Conservation (phyloP, 2,113 vertebrate species). For the Tetraodon nigroviridis region DNA sequence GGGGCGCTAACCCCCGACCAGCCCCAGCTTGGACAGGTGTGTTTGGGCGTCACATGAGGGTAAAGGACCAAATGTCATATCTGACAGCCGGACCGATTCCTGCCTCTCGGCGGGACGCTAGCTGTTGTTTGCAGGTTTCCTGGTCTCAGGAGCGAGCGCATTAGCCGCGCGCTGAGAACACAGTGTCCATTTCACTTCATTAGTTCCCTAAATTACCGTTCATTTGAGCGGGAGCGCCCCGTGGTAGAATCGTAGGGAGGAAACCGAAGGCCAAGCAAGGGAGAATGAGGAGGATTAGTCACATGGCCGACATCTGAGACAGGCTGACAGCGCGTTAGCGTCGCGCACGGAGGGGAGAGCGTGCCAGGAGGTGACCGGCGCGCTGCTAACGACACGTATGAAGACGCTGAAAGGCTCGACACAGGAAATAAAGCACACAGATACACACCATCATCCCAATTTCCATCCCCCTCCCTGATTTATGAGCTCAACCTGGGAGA, state of each 20-base stretch:
- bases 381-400: conserved; percentile 29
- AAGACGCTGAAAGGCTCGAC: conserved; percentile 3
- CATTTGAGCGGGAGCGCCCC: conserved; percentile 47
- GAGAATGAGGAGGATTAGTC: conserved; percentile 21
- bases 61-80: no score
- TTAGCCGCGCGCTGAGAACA: conserved; percentile 41
- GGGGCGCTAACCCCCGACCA: no score
- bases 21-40: no score
- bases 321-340: conserved; percentile 10
- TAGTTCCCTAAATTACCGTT: conserved; percentile 57
- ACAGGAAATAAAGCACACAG: not conserved
- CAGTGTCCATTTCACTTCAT: conserved; percentile 60
- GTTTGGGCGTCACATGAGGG: no score
- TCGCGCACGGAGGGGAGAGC: conserved; percentile 31
- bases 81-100: no score
- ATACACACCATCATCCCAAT: conserved; percentile 27
- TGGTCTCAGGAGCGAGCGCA: conserved; percentile 38
- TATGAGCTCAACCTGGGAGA: conserved; percentile 66
- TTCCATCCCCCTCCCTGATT: conserved; percentile 63
- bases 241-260: conserved; percentile 42
- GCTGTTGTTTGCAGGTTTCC: conserved; percentile 15
- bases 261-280: conserved; percentile 32
- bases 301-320: conserved; percentile 17
- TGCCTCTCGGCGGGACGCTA: conserved; percentile 12
- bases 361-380: conserved; percentile 4